Conservation (phyloP, 2,113 vertebrate species). For the Vulpes vulpes region DNA sequence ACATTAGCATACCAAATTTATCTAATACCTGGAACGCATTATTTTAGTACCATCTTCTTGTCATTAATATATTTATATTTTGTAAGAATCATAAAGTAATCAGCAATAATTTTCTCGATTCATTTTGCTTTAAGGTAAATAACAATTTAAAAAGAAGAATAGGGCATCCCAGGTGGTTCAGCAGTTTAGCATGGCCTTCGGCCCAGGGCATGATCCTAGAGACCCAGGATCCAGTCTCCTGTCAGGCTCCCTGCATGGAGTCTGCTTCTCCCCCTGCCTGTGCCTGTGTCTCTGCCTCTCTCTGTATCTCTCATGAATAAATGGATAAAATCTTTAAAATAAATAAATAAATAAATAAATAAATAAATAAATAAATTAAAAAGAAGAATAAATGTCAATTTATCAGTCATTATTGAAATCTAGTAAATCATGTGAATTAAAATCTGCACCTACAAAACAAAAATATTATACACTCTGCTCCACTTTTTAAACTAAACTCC, state of each 20-base stretch:
- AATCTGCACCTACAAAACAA: background rate
- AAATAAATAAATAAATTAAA: background rate
- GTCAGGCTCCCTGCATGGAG: no score
- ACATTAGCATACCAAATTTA: background rate
- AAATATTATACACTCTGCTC: background rate
- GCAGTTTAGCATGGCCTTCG: no score
- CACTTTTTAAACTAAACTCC: background rate
- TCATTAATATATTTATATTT: background rate
- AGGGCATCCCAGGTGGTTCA: no score
- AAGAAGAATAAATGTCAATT: background rate
- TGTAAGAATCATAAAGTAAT: background rate
- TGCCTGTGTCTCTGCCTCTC: no score
- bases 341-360: no score
- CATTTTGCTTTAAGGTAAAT: conserved; percentile 5
- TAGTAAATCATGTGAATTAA: background rate
- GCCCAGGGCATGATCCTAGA: no score
- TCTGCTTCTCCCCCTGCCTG: no score
- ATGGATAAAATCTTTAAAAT: no score
- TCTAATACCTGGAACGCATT: background rate
- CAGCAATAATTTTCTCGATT: background rate
- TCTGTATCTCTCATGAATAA: no score
- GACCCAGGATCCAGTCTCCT: no score
- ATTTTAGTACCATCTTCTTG: background rate
- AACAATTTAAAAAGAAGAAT: background rate
- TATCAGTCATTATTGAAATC: background rate